Conservation (phyloP, 2,888 invertebrate genomes). For the Nephrocerus scutellatus region DNA sequence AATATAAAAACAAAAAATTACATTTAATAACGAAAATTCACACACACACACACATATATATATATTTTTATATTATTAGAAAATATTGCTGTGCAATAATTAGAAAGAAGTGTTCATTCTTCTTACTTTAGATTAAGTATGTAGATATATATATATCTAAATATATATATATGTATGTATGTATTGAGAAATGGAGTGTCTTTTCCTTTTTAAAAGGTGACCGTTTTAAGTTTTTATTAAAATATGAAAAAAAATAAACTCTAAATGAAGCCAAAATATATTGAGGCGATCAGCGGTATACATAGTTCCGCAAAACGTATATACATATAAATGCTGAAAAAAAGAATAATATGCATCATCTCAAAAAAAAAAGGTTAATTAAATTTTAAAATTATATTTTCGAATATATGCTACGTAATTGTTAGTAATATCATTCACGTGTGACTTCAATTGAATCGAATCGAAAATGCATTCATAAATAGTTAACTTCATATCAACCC, state of each 20-base stretch:
- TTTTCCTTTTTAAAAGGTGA: conserved; percentile 12
- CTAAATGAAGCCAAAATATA: conserved; percentile 15
- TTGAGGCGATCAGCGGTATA: too few species aligned
- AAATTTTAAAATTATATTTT: too few species aligned
- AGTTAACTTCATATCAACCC: too few species aligned
- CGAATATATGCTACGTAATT: too few species aligned
- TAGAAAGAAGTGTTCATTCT: conserved; percentile 16
- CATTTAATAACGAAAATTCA: conserved; percentile 2
- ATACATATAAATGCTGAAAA: conserved; percentile 5
- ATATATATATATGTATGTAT: conserved; percentile 8
- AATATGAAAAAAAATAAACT: conserved; percentile 13
- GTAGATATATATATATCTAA: conserved; percentile 4
- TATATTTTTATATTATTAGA: conserved; percentile 6
- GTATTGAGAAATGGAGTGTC: conserved; percentile 1
- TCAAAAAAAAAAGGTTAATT: conserved; percentile 17
- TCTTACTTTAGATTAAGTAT: conserved; percentile 19
- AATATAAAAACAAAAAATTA: conserved; percentile 2
- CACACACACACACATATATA: conserved; percentile 20
- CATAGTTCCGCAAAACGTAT: too few species aligned
- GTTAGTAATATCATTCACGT: too few species aligned
- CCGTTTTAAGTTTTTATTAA: conserved; percentile 23
- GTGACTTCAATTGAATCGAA: too few species aligned
- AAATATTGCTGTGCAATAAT: conserved; percentile 26
- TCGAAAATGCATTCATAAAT: too few species aligned
- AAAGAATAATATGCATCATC: conserved; percentile 20